Base-by-base conservation (phyloP, 2,797 vertebrate species). In the Denticeps clupeoides region DNA sequence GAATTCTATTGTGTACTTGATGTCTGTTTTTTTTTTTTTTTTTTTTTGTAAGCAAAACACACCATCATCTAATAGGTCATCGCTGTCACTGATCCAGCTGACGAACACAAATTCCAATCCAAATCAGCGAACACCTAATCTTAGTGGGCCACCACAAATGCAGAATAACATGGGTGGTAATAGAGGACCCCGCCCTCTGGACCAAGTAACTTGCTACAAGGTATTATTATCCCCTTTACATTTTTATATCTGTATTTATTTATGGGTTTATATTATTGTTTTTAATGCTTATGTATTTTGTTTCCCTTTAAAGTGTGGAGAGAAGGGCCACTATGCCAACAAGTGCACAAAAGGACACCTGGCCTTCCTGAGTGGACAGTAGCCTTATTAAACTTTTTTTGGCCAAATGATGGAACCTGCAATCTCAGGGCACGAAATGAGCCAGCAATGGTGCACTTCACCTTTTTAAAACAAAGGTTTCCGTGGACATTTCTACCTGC, bases 121-220 rank as follows among this genome's bases (percentile, higher is more conserved):
- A 26, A 80, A 79, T 49, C 87, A 88, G 76, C 87, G 89, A 61
- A 77, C 77, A 47, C 88, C 87, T 46, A 88, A 94, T 68, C 77
- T 79, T 54, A 84, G 87, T 4, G 88, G 88, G 62, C 78, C 82
- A 46, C 80, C 83, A 80, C 85, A 88, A 45, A 78, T 75, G 69
- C 84, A 87, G 61, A 90, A 82, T 58, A 87, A 89, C 82, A 87
- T 86, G 50, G 64, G 74, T 4, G 74, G 83, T 46, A 87, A 87
- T 73, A 83, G 93, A 69, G 94, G 94, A 28, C 91, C 92, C 32
- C 83, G 94, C 41, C 93, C 94, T 0, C 63, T 99, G 75, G 94
- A 99, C 67, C 94, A 99, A 77, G 94, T 99, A 74, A 99, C 94
- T 3, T 99, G 94, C 77, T 99, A 97, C 71, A 99, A 97, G 89